Evolutionary conservation across 1,140 invertebrate genomes (phyloP), one percentile per base, ranked within the genome.

Genomic region (Papilio polyxenes): DNA sequence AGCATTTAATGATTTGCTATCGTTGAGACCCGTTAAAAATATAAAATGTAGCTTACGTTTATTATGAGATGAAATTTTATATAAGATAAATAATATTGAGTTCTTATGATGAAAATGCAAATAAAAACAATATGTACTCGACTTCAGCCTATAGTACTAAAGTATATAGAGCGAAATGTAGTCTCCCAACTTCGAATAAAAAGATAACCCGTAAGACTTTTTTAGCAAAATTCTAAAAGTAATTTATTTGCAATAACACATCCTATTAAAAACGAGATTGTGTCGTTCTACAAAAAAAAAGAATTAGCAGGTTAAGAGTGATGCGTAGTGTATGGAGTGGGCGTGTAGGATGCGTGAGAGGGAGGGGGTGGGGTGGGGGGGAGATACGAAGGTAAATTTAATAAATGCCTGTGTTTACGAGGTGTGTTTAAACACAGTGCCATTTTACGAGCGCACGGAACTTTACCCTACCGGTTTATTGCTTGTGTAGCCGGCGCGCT

Each of bases 381-480:
- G 31, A 11, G 11, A 23, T 7, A 13, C 65, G 44, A 20, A 10
- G 51, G 75, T 76, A 13, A 76, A 76, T 76, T 76, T 76, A 76
- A 76, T 76, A 76, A 76, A 76, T 76, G 49, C 51, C 49, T 48
- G 49, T 23, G 20, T 76, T 76, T 76, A 76, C 75, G 75, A 76
- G 75, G 48, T 53, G 75, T 77, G 75, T 77, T 77, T 77, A 77
- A 77, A 77, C 75, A 56, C 49, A 37, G n/a, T 37, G 75, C 51
- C 20, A 37, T 56, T 77, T 77, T 77, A 77, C 75, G 75, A 77
- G 13, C 75, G 75, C 51, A 23, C 75, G 31, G 75, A 23, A 53
- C 48, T 77, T 56, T 31, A 20, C 20, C 51, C 75, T 77, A 56
- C 75, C 23, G 51, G 49, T 77, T 77, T 77, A 77, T 77, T 56